Conservation (phyloP, 2,113 vertebrate species). For the Balaenoptera acutorostrata region DNA sequence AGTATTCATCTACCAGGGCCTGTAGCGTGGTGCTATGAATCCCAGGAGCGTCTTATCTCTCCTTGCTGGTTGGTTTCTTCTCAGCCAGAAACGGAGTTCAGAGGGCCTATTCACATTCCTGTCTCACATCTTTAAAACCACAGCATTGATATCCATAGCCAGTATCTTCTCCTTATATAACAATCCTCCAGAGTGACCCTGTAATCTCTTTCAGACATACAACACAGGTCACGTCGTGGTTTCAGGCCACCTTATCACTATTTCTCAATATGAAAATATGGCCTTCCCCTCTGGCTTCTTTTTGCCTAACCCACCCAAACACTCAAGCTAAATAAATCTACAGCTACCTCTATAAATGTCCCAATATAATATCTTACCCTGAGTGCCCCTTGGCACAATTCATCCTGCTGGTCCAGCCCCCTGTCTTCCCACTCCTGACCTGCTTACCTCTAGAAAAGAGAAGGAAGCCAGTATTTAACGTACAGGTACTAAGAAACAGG, state of each 20-base stretch:
- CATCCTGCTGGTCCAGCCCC: neutral
- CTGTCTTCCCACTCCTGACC: neutral
- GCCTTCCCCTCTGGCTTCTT: neutral
- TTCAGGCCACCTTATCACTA: neutral
- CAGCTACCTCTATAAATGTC: neutral
- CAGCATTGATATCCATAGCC: fast-evolving
- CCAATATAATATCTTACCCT: neutral
- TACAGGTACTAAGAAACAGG: neutral
- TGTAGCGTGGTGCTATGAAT: fast-evolving
- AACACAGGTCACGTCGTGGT: neutral
- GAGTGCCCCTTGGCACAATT: neutral
- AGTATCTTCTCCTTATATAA: neutral
- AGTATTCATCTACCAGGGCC: neutral
- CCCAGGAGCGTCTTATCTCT: neutral
- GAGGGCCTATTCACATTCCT: neutral
- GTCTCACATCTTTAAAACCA: neutral
- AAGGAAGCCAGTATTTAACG: neutral
- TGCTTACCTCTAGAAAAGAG: neutral
- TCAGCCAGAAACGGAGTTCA: neutral
- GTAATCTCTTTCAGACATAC: neutral
- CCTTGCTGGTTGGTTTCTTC: neutral
- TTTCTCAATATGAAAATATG: neutral
- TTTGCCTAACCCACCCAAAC: neutral
- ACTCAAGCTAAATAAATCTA: neutral
- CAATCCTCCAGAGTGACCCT: neutral